Percentiles rank a stretch among this genome's conserved stretches.
Conservation (phyloP, 2,888 invertebrate genomes). For the Acanthoscelides obtectus region DNA sequence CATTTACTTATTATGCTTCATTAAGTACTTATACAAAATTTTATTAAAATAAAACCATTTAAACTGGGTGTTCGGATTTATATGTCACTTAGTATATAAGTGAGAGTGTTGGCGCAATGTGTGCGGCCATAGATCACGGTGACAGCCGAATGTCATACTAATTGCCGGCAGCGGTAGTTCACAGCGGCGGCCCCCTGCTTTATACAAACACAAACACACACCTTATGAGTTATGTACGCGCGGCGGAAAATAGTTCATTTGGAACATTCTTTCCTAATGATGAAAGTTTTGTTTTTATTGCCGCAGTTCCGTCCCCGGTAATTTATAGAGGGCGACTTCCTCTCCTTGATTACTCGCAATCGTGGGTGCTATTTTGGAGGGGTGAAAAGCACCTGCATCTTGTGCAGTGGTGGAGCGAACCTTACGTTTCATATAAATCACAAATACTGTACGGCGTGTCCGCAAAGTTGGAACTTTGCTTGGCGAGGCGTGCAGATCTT, state of each 20-base stretch:
- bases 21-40: too few relatives aligned
- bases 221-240: constrained; percentile 36
- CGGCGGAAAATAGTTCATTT: constrained; percentile 37
- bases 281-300: constrained; percentile 27
- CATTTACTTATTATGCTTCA: too few relatives aligned
- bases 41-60: too few relatives aligned
- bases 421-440: not conserved
- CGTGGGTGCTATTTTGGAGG: not conserved
- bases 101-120: constrained; percentile 30
- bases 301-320: constrained; percentile 5
- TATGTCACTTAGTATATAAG: too few relatives aligned
- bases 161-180: constrained; percentile 39
- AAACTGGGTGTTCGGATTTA: too few relatives aligned
- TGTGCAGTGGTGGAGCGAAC: not conserved
- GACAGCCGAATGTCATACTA: constrained; percentile 44
- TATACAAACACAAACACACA: not conserved
- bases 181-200: not conserved
- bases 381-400: not conserved
- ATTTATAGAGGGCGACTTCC: constrained; percentile 14
- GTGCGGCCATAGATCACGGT: constrained; percentile 38
- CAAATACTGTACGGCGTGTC: too few relatives aligned
- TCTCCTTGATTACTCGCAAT: constrained; percentile 9
- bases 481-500: too few relatives aligned
- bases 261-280: constrained; percentile 39
- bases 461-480: too few relatives aligned